Base-by-base conservation (phyloP, 2,888 invertebrate genomes). In the Elmis aenea region DNA sequence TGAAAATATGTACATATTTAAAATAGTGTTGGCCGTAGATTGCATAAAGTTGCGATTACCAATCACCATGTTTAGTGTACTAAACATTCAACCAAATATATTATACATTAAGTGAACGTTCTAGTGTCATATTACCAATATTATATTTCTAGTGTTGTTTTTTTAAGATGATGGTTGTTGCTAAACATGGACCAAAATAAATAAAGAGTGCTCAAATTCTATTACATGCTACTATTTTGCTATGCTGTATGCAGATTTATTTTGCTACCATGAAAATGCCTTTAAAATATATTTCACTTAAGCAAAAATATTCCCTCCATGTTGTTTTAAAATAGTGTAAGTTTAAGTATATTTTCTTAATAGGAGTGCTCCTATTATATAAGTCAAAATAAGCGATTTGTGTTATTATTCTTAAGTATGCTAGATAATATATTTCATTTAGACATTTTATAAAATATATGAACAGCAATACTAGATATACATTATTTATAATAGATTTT, bases 361-460 rank as follows among this genome's bases (percentile, higher is more conserved):
- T 58, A 58, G 57, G 56, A 57, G 52, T 52, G 38, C 26, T 44
- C 49, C 60, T 59, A 56, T 55, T 59, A 53, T 60, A 58, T 38
- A 34, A 34, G 44, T 44, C 44, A 57, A 54, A 59, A 62, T 56
- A 66, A 66, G 66, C 66, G 62, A 61, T 67, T 64, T 67, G 68
- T 68, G 68, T 67, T 67, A 67, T 64, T 68, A 68, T 58, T 62
- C 50, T 58, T 64, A 64, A 54, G 62, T 54, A 58, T 59, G 58
- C 57, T 58, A 61, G 56, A 57, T 45, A 50, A 59, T 57, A 57
- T 56, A 55, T 23, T 39, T 34, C 9, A 32, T 15, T 26, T 34
- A 47, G 38, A 43, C 36, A 45, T 45, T 45, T 43, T 40, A 22
- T 38, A 35, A 31, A 42, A 36, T 38, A 42, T 46, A 46, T 39